Conservation (phyloP, 1,140 invertebrate genomes). For the Temnothorax nylanderi region DNA sequence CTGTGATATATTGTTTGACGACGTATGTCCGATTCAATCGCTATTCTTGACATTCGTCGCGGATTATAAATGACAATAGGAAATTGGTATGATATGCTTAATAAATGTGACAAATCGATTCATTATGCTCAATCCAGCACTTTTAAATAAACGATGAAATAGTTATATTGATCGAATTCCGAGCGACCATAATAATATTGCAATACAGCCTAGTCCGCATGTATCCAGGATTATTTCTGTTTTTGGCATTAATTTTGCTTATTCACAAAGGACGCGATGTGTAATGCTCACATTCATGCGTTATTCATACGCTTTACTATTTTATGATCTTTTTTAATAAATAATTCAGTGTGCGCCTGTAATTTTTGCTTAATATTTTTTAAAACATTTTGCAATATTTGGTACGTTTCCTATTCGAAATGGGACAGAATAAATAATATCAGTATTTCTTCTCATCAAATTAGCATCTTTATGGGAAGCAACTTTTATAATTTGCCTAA, state of each 20-base stretch:
- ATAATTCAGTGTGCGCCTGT: not conserved
- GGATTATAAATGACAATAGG: not conserved
- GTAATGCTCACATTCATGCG: not conserved
- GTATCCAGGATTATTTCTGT: not conserved
- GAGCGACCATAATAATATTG: not conserved
- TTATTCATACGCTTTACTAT: conserved; percentile 22
- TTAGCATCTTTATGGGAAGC: not conserved
- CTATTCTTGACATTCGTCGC: not conserved
- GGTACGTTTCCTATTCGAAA: not conserved
- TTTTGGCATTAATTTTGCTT: conserved; percentile 14
- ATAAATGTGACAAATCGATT: conserved; percentile 13
- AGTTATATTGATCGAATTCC: conserved; percentile 18
- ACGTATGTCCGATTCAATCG: not conserved
- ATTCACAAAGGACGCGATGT: conserved; percentile 30
- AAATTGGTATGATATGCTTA: conserved; percentile 32
- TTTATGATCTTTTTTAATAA: not conserved
- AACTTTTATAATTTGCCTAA: not conserved
- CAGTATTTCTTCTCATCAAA: not conserved
- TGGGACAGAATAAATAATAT: not conserved
- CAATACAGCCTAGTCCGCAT: not conserved
- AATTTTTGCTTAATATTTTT: conserved; percentile 12
- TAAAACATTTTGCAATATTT: not conserved
- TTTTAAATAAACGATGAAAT: conserved; percentile 32
- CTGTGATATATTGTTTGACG: not conserved
- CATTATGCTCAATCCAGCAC: not conserved